Conservation (phyloP, 2,888 invertebrate genomes). For the Terebella lapidaria region DNA sequence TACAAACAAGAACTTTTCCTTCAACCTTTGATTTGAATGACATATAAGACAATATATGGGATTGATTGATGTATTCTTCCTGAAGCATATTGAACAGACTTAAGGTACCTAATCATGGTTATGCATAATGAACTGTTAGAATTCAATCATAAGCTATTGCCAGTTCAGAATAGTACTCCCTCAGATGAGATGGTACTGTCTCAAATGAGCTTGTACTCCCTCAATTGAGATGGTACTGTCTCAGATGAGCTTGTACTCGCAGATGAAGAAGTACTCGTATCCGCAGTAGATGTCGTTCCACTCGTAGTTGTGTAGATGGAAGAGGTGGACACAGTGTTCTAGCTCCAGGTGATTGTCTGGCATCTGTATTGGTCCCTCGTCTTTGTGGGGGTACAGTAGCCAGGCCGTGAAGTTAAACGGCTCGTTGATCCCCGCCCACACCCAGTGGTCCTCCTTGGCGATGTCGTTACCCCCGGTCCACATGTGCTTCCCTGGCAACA, state of each 20-base stretch:
- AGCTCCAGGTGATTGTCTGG: slow-evolving; percentile 7
- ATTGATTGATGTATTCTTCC: too few species aligned
- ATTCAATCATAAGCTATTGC: too few species aligned
- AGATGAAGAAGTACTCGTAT: slow-evolving; percentile 4
- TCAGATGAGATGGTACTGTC: too few species aligned
- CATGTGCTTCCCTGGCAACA: slow-evolving; percentile 7
- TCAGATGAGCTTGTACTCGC: slow-evolving; percentile 8
- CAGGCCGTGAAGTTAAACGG: slow-evolving; percentile 8
- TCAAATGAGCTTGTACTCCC: slow-evolving; percentile 9
- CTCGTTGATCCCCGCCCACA: slow-evolving; percentile 10
- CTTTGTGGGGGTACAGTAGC: slow-evolving; percentile 3
- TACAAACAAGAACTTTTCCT: too few species aligned
- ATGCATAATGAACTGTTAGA: too few species aligned
- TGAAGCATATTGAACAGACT: too few species aligned
- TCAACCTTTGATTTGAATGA: too few species aligned
- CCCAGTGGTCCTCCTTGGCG: slow-evolving; percentile 6
- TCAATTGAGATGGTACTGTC: too few species aligned
- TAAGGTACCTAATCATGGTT: too few species aligned
- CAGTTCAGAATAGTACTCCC: too few species aligned
- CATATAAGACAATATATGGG: too few species aligned
- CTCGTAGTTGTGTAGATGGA: slow-evolving; percentile 7
- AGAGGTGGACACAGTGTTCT: slow-evolving; percentile 12
- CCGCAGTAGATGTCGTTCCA: slow-evolving; percentile 11
- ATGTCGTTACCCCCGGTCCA: slow-evolving; percentile 12
- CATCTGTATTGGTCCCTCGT: slow-evolving; percentile 4